A percentile compares a stretch with the other conserved stretches of the same genome.
These are phyloP conservation scores for Thecophora atra DNA, from an alignment of 2,888 invertebrate genomes.

Conservation along the genomic window DNA sequence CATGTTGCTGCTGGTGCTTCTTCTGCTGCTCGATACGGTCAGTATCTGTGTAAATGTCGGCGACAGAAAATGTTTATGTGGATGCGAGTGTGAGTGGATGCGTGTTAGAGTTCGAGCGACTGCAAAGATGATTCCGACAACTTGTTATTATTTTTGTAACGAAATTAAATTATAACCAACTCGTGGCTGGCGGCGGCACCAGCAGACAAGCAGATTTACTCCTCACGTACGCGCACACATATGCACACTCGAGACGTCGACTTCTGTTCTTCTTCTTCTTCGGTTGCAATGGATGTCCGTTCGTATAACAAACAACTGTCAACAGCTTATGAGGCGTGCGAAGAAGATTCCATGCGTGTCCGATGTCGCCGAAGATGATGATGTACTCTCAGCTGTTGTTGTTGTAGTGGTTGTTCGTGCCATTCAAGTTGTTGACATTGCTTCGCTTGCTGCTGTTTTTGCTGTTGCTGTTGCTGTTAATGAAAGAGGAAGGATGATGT, in stretches of 20 bases:
- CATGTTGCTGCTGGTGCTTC: background rate
- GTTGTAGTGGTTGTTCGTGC: too few relatives aligned
- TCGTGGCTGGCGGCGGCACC: constrained; percentile 8
- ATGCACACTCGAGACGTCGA: background rate
- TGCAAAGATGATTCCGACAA: constrained; percentile 18
- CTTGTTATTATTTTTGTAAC: constrained; percentile 32
- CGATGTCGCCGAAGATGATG: background rate
- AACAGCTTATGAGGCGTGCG: constrained; percentile 24
- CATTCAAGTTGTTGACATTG: background rate
- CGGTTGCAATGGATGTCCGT: background rate
- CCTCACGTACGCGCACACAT: background rate
- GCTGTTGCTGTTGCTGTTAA: too few relatives aligned
- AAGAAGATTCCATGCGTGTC: constrained; percentile 27
- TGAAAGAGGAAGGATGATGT: too few relatives aligned
- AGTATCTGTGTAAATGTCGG: too few relatives aligned
- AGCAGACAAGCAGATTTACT: background rate
- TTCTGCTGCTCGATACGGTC: background rate
- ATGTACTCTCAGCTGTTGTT: too few relatives aligned
- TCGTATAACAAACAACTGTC: constrained; percentile 5
- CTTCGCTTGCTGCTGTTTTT: too few relatives aligned
- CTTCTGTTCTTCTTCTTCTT: background rate
- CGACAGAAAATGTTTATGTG: background rate
- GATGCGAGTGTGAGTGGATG: background rate
- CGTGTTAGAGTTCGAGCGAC: background rate
- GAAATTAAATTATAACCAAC: constrained; percentile 31